A percentile compares a stretch with the other conserved stretches of the same genome.
Conservation (phyloP, 2,888 invertebrate genomes). For the Sinotaia quadrata region DNA sequence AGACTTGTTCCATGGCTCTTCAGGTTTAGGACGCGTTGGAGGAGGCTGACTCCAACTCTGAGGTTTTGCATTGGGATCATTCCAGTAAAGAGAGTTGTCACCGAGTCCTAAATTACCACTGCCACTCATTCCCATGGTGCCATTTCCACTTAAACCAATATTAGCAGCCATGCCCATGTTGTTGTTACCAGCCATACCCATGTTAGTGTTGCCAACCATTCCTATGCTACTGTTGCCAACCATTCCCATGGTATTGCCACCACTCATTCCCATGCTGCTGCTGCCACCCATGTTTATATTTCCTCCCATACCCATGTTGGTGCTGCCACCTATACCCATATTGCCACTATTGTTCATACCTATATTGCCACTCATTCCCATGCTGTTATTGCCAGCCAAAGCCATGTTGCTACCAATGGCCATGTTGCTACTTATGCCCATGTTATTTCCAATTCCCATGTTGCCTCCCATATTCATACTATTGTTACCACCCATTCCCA, state of each 20-base stretch:
- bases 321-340: constrained; percentile 3
- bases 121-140: constrained; percentile 17
- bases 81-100: constrained; percentile 27
- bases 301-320: constrained; percentile 10
- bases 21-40: constrained; percentile 30
- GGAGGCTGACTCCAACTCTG: constrained; percentile 31
- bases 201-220: constrained; percentile 22
- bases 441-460: constrained; percentile 8
- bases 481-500: neutral
- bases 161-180: constrained; percentile 24
- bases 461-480: constrained; percentile 28
- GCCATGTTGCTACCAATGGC: constrained; percentile 9
- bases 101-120: constrained; percentile 20
- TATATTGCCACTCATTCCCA: neutral
- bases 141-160: constrained; percentile 25
- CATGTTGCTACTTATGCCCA: constrained; percentile 3
- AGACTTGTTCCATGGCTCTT: constrained; percentile 41
- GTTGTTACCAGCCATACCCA: constrained; percentile 20
- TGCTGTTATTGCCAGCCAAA: neutral
- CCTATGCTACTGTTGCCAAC: constrained; percentile 33
- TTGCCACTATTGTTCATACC: neutral
- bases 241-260: constrained; percentile 13
- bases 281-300: constrained; percentile 1
- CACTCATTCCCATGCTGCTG: constrained; percentile 4
- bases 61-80: constrained; percentile 31